Percentiles rank a stretch among this genome's conserved stretches.
Evolutionary conservation across 2,888 invertebrate species (phyloP).

Genomic region (Odontocerum albicorne): DNA sequence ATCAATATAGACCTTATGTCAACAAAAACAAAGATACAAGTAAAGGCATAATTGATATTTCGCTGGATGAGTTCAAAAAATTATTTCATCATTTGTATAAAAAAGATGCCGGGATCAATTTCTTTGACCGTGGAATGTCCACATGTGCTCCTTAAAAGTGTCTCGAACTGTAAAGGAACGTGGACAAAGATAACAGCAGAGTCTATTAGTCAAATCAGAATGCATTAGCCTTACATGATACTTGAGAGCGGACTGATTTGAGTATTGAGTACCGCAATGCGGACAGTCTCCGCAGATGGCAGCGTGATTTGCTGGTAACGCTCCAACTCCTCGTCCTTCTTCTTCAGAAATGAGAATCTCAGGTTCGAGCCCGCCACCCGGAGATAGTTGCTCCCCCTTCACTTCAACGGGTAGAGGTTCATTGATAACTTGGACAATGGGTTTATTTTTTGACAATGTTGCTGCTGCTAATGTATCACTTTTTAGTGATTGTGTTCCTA

Average conservation of each 20-base stretch:
- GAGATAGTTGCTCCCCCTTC: conserved; percentile 52
- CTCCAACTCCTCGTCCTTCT: conserved; percentile 45
- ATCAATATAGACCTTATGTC: too few species aligned
- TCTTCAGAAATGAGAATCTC: conserved; percentile 55
- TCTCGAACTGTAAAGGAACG: conserved; percentile 69
- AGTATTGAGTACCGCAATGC: conserved; percentile 69
- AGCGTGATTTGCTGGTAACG: conserved; percentile 46
- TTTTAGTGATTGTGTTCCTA: conserved; percentile 56
- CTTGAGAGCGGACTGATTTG: conserved; percentile 69
- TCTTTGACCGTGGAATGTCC: conserved; percentile 64
- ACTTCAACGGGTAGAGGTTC: conserved; percentile 46
- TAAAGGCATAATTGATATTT: too few species aligned
- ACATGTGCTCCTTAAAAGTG: conserved; percentile 71
- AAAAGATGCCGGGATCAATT: too few species aligned
- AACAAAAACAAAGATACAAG: too few species aligned
- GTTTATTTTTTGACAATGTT: conserved; percentile 38
- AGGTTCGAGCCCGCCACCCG: conserved; percentile 52
- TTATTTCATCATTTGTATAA: too few species aligned
- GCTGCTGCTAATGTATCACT: conserved; percentile 44
- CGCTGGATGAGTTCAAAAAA: too few species aligned
- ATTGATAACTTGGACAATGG: conserved; percentile 39
- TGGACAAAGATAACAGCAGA: conserved; percentile 70
- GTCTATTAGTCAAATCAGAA: conserved; percentile 67
- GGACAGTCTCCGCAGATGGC: conserved; percentile 66
- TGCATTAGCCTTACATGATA: conserved; percentile 70